Conservation (phyloP, 2,797 vertebrate species). For the Graptemys geographica region DNA sequence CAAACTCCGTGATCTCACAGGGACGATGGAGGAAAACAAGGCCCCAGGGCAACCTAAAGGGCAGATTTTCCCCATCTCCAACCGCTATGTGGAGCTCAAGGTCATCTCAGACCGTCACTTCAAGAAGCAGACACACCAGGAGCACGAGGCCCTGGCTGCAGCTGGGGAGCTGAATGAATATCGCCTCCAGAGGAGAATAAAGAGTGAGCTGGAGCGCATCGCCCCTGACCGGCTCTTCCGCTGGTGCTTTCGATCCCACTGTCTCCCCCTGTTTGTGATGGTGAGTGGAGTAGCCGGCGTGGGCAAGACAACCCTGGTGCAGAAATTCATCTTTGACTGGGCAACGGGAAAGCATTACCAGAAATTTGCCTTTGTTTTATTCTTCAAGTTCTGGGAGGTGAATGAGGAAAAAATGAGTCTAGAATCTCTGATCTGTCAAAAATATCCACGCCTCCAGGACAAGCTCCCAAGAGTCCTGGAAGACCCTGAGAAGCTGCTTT, state of each 20-base stretch:
- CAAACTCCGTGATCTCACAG: neutral
- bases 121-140: neutral
- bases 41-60: neutral
- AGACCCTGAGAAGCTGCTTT: constrained; percentile 74
- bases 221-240: neutral
- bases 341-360: constrained; percentile 69
- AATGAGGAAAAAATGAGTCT: constrained; percentile 64
- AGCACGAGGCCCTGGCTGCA: neutral
- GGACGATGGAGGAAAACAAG: neutral
- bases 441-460: constrained; percentile 35
- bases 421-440: constrained; percentile 65
- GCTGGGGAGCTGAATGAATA: constrained; percentile 7
- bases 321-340: constrained; percentile 82
- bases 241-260: neutral
- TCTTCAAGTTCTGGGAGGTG: constrained; percentile 73
- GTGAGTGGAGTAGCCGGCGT: constrained; percentile 80
- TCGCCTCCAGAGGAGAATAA: neutral
- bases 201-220: neutral
- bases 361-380: constrained; percentile 76
- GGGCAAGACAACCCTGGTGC: constrained; percentile 82
- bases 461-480: constrained; percentile 42
- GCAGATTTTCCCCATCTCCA: neutral
- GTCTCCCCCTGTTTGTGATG: constrained; percentile 21
- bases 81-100: constrained; percentile 5
- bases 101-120: neutral